Percentiles rank a stretch among this genome's conserved stretches.
Conservation (phyloP, 2,797 vertebrate genomes). For the Parambassis ranga region DNA sequence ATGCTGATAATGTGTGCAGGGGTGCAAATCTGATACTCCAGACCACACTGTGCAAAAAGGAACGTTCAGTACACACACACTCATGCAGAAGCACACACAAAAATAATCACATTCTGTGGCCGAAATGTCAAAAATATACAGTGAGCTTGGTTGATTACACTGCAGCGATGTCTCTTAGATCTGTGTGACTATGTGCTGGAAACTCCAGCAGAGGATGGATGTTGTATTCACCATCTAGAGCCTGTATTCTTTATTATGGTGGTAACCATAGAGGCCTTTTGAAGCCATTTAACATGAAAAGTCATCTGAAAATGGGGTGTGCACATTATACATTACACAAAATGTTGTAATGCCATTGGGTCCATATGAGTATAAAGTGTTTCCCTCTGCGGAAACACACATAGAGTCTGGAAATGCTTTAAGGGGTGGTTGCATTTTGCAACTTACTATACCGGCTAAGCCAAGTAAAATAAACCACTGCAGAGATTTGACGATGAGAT, state of each 20-base stretch:
- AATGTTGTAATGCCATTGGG: conserved; percentile 58
- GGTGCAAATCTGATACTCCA: conserved; percentile 56
- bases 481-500: conserved; percentile 59
- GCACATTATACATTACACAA: conserved; percentile 49
- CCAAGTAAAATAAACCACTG: conserved; percentile 71
- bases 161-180: conserved; percentile 30
- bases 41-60: conserved; percentile 22
- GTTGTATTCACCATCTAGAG: conserved; percentile 10
- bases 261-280: conserved; percentile 57
- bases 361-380: conserved; percentile 46
- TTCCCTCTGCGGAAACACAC: conserved; percentile 58
- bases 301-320: conserved; percentile 50
- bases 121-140: conserved; percentile 6
- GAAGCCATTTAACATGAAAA: conserved; percentile 59
- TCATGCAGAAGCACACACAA: background rate
- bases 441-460: conserved; percentile 40
- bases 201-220: conserved; percentile 22
- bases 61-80: background rate
- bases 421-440: conserved; percentile 51
- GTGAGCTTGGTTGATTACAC: conserved; percentile 28
- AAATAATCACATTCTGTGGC: conserved; percentile 19
- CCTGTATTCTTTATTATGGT: conserved; percentile 43
- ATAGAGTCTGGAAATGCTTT: conserved; percentile 70
- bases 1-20: conserved; percentile 61
- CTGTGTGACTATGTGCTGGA: conserved; percentile 27